Conservation (phyloP, 2,888 invertebrate species). For the Pomacea canaliculata region DNA sequence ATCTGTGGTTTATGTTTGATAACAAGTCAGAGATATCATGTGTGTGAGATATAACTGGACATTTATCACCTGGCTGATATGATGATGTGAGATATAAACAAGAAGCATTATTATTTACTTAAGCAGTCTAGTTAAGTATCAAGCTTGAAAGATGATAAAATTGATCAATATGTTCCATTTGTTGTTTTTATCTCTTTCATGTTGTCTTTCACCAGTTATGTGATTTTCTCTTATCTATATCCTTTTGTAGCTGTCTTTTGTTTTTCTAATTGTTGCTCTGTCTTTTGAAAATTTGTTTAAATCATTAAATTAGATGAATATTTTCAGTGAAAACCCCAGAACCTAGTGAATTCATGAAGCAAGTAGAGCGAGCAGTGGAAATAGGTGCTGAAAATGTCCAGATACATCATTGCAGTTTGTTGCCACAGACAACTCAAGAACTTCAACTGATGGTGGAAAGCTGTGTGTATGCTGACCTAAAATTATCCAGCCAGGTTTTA, state of each 20-base stretch:
- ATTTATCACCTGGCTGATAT: too few relatives aligned
- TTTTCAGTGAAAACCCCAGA: constrained; percentile 33
- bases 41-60: too few relatives aligned
- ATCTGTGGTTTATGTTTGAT: too few relatives aligned
- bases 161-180: too few relatives aligned
- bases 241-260: too few relatives aligned
- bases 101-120: too few relatives aligned
- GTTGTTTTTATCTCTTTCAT: not conserved
- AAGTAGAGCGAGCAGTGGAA: constrained; percentile 24
- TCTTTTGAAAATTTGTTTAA: not conserved
- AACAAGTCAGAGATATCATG: too few relatives aligned
- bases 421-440: constrained; percentile 54
- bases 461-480: constrained; percentile 49
- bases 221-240: too few relatives aligned
- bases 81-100: too few relatives aligned
- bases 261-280: too few relatives aligned
- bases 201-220: not conserved
- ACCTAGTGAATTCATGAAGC: constrained; percentile 18
- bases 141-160: too few relatives aligned
- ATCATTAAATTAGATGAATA: not conserved
- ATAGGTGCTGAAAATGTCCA: constrained; percentile 40
- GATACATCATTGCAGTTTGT: constrained; percentile 47
- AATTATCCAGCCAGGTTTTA: constrained; percentile 48
- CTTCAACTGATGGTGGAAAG: constrained; percentile 54
- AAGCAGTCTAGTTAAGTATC: too few relatives aligned